A percentile compares a stretch with the other conserved stretches of the same genome.
Evolutionary conservation across 2,113 vertebrate species (phyloP).

Genomic region (Scolopax mira): DNA sequence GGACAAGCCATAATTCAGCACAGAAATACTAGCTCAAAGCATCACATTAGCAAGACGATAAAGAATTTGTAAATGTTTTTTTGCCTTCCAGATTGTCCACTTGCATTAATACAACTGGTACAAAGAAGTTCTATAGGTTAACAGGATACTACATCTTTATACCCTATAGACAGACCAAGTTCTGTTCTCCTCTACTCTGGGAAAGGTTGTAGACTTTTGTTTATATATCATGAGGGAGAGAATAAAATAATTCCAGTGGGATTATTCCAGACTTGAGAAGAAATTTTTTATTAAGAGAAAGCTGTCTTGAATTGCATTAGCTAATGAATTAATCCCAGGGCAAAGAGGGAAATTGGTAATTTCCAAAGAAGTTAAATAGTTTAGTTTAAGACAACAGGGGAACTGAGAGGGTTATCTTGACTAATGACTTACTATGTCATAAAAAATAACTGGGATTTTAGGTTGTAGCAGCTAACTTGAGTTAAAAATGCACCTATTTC

Average conservation of each 20-base stretch:
- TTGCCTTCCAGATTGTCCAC: neutral
- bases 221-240: neutral
- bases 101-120: neutral
- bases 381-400: neutral
- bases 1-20: neutral
- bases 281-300: conserved; percentile 10
- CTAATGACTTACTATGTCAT: neutral
- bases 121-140: neutral
- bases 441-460: conserved; percentile 31
- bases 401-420: neutral
- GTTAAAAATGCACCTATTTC: neutral
- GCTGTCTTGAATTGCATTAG: neutral
- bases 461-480: neutral
- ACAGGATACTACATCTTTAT: neutral
- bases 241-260: conserved; percentile 18
- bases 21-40: neutral
- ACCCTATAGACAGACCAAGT: neutral
- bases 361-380: neutral
- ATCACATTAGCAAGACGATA: neutral
- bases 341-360: neutral
- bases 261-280: conserved; percentile 17
- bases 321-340: conserved; percentile 6
- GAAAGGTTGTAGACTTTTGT: neutral
- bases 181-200: neutral
- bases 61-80: neutral